Evolutionary conservation across 2,113 vertebrate species (phyloP).

Genomic region (Eonycteris spelaea): DNA sequence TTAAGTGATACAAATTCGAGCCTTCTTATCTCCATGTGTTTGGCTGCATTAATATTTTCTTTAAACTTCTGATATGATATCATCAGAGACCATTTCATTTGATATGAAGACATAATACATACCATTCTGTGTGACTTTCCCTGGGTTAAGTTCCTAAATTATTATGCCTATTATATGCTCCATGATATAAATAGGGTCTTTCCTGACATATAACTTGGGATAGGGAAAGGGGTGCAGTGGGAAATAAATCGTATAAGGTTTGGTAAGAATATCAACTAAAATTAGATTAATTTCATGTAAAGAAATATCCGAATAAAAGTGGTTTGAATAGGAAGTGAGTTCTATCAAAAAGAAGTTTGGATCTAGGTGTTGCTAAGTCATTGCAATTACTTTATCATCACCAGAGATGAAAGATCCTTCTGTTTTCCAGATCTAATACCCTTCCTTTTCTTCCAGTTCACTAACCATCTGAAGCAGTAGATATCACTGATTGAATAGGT

Average conservation of each 20-base stretch:
- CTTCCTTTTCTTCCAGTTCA: fast-evolving
- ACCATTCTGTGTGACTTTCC: not conserved
- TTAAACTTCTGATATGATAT: not conserved
- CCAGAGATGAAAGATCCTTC: not conserved
- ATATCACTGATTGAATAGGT: not conserved
- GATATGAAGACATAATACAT: not conserved
- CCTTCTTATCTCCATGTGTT: not conserved
- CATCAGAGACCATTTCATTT: not conserved
- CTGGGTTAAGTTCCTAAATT: not conserved
- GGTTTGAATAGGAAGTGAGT: not conserved
- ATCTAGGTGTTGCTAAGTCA: not conserved
- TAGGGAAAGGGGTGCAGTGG: not conserved
- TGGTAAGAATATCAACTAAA: not conserved
- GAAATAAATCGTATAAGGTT: not conserved
- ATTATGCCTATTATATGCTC: not conserved
- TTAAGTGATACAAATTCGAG: not conserved
- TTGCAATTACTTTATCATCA: not conserved
- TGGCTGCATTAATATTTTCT: not conserved
- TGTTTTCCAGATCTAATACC: not conserved
- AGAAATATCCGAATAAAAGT: not conserved
- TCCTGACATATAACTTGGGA: not conserved
- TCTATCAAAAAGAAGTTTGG: not conserved
- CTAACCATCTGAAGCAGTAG: not conserved
- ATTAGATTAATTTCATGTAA: not conserved
- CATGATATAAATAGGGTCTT: not conserved